A percentile compares a stretch with the other conserved stretches of the same genome.
Evolutionary conservation across 2,888 invertebrate species (phyloP).

Genomic region (Apotomis capreana): DNA sequence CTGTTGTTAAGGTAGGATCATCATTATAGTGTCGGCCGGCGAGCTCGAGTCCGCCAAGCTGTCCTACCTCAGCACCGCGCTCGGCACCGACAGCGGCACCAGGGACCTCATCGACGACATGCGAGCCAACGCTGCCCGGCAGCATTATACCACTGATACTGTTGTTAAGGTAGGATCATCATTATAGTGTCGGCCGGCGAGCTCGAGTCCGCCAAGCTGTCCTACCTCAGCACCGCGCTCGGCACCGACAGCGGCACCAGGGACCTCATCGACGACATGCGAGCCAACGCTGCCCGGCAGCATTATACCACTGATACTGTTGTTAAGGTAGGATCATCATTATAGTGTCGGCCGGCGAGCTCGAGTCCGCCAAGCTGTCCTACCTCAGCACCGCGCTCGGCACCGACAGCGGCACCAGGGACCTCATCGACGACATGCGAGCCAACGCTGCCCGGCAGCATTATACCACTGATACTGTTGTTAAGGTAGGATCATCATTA

Average conservation of each 20-base stretch:
- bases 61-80: constrained; percentile 90
- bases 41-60: constrained; percentile 92
- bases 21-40: constrained; percentile 83
- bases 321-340: constrained; percentile 58
- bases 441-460: constrained; percentile 92
- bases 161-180: constrained; percentile 74
- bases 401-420: constrained; percentile 87
- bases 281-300: constrained; percentile 91
- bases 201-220: constrained; percentile 90
- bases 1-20: constrained; percentile 80
- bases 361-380: constrained; percentile 91
- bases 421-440: constrained; percentile 90
- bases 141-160: constrained; percentile 94
- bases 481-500: constrained; percentile 51
- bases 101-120: constrained; percentile 91
- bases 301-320: constrained; percentile 95
- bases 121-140: constrained; percentile 90
- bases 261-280: constrained; percentile 89
- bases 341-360: constrained; percentile 87
- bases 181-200: constrained; percentile 87
- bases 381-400: constrained; percentile 90
- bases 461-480: constrained; percentile 94
- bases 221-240: constrained; percentile 90
- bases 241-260: constrained; percentile 88
- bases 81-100: constrained; percentile 87